A percentile compares a stretch with the other conserved stretches of the same genome.
Conservation (phyloP, 2,888 invertebrate genomes). For the Anoplius nigerrimus region DNA sequence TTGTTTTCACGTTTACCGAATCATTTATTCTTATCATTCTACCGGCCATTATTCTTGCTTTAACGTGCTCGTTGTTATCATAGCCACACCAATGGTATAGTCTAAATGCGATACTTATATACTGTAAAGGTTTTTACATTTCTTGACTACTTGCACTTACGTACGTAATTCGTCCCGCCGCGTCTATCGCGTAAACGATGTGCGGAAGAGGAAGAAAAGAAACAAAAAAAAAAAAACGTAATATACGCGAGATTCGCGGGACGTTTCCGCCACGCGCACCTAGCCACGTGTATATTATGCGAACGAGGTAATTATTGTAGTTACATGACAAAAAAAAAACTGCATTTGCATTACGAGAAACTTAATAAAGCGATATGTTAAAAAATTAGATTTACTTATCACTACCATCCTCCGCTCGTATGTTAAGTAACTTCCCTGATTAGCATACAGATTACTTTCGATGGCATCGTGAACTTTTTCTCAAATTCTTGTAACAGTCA, state of each 20-base stretch:
- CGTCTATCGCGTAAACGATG: too few species aligned
- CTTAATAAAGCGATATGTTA: conserved; percentile 40
- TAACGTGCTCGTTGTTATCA: conserved; percentile 33
- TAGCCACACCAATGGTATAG: conserved; percentile 30
- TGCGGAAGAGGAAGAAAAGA: too few species aligned
- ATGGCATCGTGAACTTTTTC: too few species aligned
- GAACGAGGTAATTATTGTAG: conserved; percentile 41
- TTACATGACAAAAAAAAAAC: conserved; percentile 23
- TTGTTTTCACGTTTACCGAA: too few species aligned
- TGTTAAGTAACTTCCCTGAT: too few species aligned
- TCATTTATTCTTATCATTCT: too few species aligned
- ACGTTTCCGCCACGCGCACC: conserved; percentile 46
- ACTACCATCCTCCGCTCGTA: too few species aligned
- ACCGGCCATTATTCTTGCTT: too few species aligned
- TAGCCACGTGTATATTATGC: conserved; percentile 47
- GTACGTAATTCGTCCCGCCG: too few species aligned
- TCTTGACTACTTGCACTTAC: conserved; percentile 11
- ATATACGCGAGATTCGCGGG: conserved; percentile 12
- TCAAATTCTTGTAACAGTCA: too few species aligned
- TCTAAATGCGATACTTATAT: conserved; percentile 53
- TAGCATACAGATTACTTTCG: too few species aligned
- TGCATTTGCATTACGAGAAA: conserved; percentile 43
- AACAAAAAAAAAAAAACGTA: too few species aligned
- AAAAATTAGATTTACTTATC: neutral
- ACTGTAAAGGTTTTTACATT: conserved; percentile 41